Evolutionary conservation across 1,140 invertebrate genomes (phyloP).

Genomic region (Eumaeus atala): DNA sequence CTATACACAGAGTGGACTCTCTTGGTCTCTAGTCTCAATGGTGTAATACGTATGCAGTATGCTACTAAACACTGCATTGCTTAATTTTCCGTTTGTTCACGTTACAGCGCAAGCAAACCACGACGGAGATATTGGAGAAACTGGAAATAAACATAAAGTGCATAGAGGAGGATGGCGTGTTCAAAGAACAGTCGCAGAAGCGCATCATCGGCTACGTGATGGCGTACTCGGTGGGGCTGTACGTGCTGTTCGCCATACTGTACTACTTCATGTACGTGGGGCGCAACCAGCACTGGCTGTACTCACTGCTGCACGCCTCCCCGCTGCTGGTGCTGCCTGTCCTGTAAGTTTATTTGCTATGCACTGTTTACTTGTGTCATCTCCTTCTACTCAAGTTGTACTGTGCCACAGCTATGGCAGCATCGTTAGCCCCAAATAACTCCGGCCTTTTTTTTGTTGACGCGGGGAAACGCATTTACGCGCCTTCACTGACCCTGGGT

Average conservation of each 20-base stretch:
- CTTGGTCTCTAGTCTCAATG: too few relatives aligned
- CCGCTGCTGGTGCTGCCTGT: slow-evolving; percentile 80
- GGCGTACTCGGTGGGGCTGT: slow-evolving; percentile 86
- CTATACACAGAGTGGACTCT: too few relatives aligned
- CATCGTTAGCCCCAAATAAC: too few relatives aligned
- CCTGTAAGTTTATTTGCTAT: slow-evolving; percentile 33
- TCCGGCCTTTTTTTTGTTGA: too few relatives aligned
- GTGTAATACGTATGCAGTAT: too few relatives aligned
- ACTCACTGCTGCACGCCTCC: slow-evolving; percentile 76
- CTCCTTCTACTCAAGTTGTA: too few relatives aligned
- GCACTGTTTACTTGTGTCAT: too few relatives aligned
- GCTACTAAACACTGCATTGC: too few relatives aligned
- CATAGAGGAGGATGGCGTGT: slow-evolving; percentile 85
- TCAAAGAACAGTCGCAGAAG: slow-evolving; percentile 86
- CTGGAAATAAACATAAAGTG: slow-evolving; percentile 87
- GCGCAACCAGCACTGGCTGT: slow-evolving; percentile 69
- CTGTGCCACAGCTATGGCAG: too few relatives aligned
- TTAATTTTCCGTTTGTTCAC: slow-evolving; percentile 29
- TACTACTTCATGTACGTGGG: slow-evolving; percentile 82
- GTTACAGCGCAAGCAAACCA: slow-evolving; percentile 88
- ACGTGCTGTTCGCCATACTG: slow-evolving; percentile 81
- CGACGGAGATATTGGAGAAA: slow-evolving; percentile 83
- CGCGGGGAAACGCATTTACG: too few relatives aligned
- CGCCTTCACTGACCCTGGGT: too few relatives aligned
- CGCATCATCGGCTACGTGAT: slow-evolving; percentile 86